These are phyloP conservation scores for Neosilurus hyrtlii DNA, from an alignment of 2,797 vertebrate species.

Conservation along the genomic window DNA sequence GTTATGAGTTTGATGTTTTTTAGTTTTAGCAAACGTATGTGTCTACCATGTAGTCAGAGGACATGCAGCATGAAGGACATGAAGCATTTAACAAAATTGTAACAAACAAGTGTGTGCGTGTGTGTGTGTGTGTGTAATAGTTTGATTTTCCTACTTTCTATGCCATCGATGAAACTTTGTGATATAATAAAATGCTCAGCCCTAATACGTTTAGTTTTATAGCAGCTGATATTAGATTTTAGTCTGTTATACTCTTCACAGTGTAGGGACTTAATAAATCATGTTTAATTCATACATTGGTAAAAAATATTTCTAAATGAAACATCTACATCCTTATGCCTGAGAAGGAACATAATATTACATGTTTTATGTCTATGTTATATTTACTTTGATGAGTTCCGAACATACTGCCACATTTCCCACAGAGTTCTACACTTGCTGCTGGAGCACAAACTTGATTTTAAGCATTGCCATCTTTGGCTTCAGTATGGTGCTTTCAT, in stretches of 20 bases:
- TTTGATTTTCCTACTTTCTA: neutral
- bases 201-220: neutral
- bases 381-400: constrained; percentile 26
- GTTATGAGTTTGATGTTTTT: neutral
- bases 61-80: neutral
- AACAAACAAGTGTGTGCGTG: neutral
- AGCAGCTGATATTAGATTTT: neutral
- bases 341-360: neutral
- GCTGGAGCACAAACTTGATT: constrained; percentile 50
- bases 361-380: neutral
- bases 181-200: neutral
- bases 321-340: neutral
- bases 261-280: neutral
- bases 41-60: neutral
- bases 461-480: constrained; percentile 48
- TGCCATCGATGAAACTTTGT: neutral
- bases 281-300: neutral
- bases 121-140: neutral
- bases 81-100: neutral
- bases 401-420: constrained; percentile 27
- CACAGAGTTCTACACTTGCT: constrained; percentile 34
- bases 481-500: constrained; percentile 40
- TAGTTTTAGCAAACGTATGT: neutral
- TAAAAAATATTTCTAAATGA: neutral
- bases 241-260: neutral